Percentiles rank a stretch among this genome's conserved stretches.
phyloP scores from a whole-genome alignment of 2,797 vertebrate species.

The Typhlichthys subterraneus region DNA sequence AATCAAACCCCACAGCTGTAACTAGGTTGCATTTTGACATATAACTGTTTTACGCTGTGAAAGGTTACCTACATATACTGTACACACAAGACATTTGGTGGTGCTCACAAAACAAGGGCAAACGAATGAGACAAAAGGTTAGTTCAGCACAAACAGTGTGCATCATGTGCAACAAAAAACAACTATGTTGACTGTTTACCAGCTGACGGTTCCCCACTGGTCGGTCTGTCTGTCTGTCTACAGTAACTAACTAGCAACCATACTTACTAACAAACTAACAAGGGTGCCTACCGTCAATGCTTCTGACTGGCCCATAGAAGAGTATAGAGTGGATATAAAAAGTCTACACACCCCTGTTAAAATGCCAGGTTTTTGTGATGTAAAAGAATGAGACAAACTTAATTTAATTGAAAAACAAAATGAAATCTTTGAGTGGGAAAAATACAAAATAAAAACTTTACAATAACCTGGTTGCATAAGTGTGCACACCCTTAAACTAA shows the following conservation, averaged over 20 bases:
- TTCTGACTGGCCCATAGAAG: slow-evolving; percentile 33
- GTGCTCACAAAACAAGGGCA: slow-evolving; percentile 11
- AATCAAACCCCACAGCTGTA: background rate
- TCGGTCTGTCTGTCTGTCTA: too few relatives aligned
- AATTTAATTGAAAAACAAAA: too few relatives aligned
- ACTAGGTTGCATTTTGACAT: background rate
- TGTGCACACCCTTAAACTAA: too few relatives aligned
- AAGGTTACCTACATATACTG: background rate
- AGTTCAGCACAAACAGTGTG: slow-evolving; percentile 23
- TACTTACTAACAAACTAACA: too few relatives aligned
- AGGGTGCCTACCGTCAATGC: slow-evolving; percentile 39
- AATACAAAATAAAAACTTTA: too few relatives aligned
- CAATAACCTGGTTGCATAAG: too few relatives aligned
- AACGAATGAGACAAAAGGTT: slow-evolving; percentile 7
- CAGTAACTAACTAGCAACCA: too few relatives aligned
- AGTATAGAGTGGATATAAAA: too few relatives aligned
- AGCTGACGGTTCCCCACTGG: background rate
- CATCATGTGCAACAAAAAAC: slow-evolving; percentile 31
- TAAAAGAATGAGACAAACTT: too few relatives aligned
- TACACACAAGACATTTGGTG: background rate
- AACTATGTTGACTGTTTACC: slow-evolving; percentile 23
- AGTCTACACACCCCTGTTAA: too few relatives aligned
- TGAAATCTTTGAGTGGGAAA: too few relatives aligned
- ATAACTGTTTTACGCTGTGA: background rate
- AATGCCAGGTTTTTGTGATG: too few relatives aligned